phyloP scores from a whole-genome alignment of 1,140 invertebrate genomes.

The Drosophila miranda region DNA sequence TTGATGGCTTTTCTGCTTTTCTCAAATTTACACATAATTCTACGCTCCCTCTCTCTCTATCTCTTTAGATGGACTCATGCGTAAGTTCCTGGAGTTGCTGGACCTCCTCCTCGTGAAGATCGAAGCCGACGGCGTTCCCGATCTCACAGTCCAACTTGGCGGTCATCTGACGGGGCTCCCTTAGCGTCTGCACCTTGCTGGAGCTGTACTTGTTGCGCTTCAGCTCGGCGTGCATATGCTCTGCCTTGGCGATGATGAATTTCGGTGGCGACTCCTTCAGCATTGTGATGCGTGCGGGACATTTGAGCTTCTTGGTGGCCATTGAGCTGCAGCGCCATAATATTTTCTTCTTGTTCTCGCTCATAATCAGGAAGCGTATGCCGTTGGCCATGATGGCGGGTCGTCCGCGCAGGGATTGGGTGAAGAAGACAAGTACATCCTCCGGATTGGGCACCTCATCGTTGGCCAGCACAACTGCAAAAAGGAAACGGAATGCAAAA shows the following conservation, averaged over 20 bases:
- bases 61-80: conserved; percentile 42
- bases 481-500: conserved; percentile 19
- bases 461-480: conserved; percentile 75
- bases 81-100: conserved; percentile 54
- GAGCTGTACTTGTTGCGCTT: conserved; percentile 80
- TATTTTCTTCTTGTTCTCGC: conserved; percentile 81
- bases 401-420: conserved; percentile 76
- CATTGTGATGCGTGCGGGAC: conserved; percentile 81
- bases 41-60: conserved; percentile 10
- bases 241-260: conserved; percentile 79
- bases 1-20: conserved; percentile 32
- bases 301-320: conserved; percentile 81
- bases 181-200: conserved; percentile 60
- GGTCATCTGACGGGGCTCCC: conserved; percentile 39
- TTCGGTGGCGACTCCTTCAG: conserved; percentile 77
- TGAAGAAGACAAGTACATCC: conserved; percentile 78
- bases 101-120: conserved; percentile 68
- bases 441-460: conserved; percentile 78
- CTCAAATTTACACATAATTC: conserved; percentile 50
- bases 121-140: conserved; percentile 55
- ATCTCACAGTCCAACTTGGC: conserved; percentile 59
- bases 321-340: conserved; percentile 82
- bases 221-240: conserved; percentile 77
- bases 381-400: conserved; percentile 81
- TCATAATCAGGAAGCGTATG: conserved; percentile 80